Evolutionary conservation across 30 jellyfish, hydroid and myxozoan genomes (phyloP), one percentile per base, ranked within the genome.

Genomic region (Clytia hemisphaerica): DNA sequence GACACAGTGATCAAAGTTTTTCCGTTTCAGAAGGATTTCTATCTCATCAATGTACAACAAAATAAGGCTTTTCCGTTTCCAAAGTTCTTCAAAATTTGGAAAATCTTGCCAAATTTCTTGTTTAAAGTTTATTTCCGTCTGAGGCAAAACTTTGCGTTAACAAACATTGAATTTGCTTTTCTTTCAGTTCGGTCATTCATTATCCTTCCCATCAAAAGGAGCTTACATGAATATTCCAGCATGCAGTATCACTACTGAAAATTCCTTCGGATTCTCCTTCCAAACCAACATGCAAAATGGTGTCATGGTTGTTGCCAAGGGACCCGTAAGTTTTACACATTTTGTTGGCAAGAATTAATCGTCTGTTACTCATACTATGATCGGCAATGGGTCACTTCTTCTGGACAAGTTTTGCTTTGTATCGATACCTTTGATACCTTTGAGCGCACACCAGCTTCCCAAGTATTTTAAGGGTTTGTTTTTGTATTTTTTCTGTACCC

Each of bases 231-330:
- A 55, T 3, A 86, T 79, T 1, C 26, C 81, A 2, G 83, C 92
- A 18, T 86, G 96, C 35, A 37, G 59, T 12, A 31, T 78, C 4
- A 33, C 78, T 5, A 4, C 66, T 1, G 59, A 67, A 16, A 42
- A 37, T 50, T 42, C 81, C 36, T 59, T 86, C 55, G 88, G 88
- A 3, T 77, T 86, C 76, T 72, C 92, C 47, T 86, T 86, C 87
- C 96, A 78, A 47, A 78, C 96, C 2, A 55, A 51, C 37, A 58
- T 37, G 25, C 27, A 76, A 16, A 67, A 61, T 7, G 94, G 77
- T 15, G 82, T 71, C 19, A 77, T 86, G n/a, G 48, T 86, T n/a
- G 67, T 58, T 64, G 92, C 85, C 36, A 54, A 73, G 37, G 91
- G 87, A 33, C 22, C 54, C 45, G 92, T 61, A 62, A 27, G 49